Evolutionary conservation across 1,140 invertebrate species (phyloP), one percentile per base, ranked within the genome.

Genomic region (Tribolium madens): DNA sequence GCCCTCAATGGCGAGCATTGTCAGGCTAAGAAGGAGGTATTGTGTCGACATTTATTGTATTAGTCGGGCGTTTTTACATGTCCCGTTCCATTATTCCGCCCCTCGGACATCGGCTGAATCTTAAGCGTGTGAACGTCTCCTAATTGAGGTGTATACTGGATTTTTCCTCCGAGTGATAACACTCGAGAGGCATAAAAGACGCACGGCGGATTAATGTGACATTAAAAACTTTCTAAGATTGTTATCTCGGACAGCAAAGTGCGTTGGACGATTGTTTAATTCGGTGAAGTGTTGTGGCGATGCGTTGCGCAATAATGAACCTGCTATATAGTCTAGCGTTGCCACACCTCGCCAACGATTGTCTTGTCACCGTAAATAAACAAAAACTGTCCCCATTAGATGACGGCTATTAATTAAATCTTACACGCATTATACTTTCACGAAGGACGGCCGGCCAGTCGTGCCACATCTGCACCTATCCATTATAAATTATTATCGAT

Each of bases 301-400:
- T 71, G 46, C 9, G 26, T 72, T 72, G 70, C 70, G 70, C 70
- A 72, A 72, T 50, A 72, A 52, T 72, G 46, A 72, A 72, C 70
- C 70, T 72, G 70, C 46, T 72, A 52, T 72, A 72, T 64, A 64
- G 57, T 64, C 57, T 64, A 33, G 57, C 26, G 57, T 64, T 64
- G 57, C 57, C 57, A 64, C 57, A 64, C 57, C 57, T 64, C 57
- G 57, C 57, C 57, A 71, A 72, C 46, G 70, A 72, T 72, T 72
- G 70, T 72, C 70, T 72, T 72, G 70, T 72, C 70, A 72, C 50
- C 50, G 70, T 72, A 72, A 72, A 72, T 72, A 72, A 72, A 72
- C 70, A 72, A 72, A 72, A 72, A 72, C 70, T 72, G 70, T 72
- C 70, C 70, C 70, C 70, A 72, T 72, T 72, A 72, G 70, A 72